Evolutionary conservation across 2,113 vertebrate genomes (phyloP).

Genomic region (Heloderma charlesbogerti): DNA sequence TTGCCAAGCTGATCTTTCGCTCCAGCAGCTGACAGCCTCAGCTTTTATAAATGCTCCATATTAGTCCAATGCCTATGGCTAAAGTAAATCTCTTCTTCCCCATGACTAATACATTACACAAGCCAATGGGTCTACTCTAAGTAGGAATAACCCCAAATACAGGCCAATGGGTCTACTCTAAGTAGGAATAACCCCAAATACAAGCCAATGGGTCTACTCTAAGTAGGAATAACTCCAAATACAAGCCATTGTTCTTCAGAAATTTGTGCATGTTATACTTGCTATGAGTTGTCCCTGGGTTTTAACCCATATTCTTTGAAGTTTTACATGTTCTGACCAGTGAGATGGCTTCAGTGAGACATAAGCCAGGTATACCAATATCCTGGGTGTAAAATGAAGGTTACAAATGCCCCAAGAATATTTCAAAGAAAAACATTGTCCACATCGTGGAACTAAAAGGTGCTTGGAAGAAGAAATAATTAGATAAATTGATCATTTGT

Average conservation of each 20-base stretch:
- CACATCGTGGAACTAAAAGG: background rate
- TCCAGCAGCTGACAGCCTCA: constrained; percentile 24
- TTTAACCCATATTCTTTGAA: background rate
- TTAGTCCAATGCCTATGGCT: background rate
- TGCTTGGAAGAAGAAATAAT: background rate
- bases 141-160: background rate
- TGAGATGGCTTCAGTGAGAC: background rate
- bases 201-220: no score
- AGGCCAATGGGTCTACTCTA: background rate
- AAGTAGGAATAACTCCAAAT: no score
- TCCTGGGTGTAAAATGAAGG: no score
- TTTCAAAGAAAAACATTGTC: background rate
- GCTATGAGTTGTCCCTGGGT: background rate
- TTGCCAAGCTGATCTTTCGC: constrained; percentile 39
- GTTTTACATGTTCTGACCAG: background rate
- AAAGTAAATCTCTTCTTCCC: background rate
- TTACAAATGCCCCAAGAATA: background rate
- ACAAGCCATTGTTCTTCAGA: background rate
- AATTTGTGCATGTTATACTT: background rate
- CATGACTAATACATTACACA: background rate
- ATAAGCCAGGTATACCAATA: background rate
- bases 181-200: no score
- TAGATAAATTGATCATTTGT: background rate
- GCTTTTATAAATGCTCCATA: rapidly evolving
- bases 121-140: no score